Base-by-base conservation (phyloP, 2,797 vertebrate genomes). In the Heliangelus exortis region DNA sequence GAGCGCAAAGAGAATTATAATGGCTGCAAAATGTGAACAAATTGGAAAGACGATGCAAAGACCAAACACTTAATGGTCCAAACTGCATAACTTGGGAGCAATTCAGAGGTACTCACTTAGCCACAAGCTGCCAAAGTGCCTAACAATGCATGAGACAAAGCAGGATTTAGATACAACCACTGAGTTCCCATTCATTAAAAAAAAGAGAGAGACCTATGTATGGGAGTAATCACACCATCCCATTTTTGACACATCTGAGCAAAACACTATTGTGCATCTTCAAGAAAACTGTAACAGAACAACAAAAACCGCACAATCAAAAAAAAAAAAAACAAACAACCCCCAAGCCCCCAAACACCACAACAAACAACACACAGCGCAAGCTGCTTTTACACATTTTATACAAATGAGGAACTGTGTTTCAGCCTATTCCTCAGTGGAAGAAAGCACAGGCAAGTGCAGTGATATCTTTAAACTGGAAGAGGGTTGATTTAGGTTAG, bases 131-230 rank as follows among this genome's bases (percentile, higher is more conserved):
- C 34, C 69, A 54, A 71, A 90, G 61, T 12, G 47, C n/a, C 19
- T 71, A 66, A 33, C 26, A 66, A 33, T 0, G 1, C 47, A 68
- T 3, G 31, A 51, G 29, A 84, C 12, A 69, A 62, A 85, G 8
- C n/a, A 67, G 13, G 36, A 75, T 62, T 69, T 50, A 13, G 33
- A 55, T 25, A 79, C 8, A 74, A 34, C 16, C 67, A 63, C 39
- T 7, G 7, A 66, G 43, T n/a, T 39, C 15, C 21, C 19, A 75
- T 25, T 76, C 15, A 82, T 15, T 12, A 59, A 20, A 25, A 57
- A 31, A 22, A 3, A 19, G 4, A n/a, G 17, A 45, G 5, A 11
- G 22, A 48, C 39, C 28, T 9, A n/a, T 0, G 3, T 2, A 5
- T 51, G 34, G 33, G 66, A 86, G 8, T 51, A 82, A 57, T 51